Base-by-base conservation (phyloP, 2,888 invertebrate genomes). In the Drosophila pseudotalamancana region DNA sequence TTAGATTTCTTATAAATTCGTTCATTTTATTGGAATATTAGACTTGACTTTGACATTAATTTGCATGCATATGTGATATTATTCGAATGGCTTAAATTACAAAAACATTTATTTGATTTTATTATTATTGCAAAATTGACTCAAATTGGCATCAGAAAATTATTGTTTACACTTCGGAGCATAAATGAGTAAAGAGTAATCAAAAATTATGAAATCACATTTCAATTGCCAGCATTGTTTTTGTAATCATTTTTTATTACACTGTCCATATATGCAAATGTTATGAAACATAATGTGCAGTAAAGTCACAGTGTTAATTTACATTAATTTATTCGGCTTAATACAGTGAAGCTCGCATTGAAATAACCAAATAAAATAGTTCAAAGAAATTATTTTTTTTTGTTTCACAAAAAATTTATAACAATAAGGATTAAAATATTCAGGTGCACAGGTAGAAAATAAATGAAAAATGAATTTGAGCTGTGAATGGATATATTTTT, bases 161-260 rank as follows among this genome's bases (percentile, higher is more conserved):
- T 51, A 43, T 48, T 39, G 68, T 71, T 74, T 56, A 45, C 40
- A 51, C 31, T 29, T 46, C n/a, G 27, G 5, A 43, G 3, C 21
- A 21, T 5, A 35, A 25, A 23, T 27, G 43, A 27, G 27, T 54
- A 18, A 45, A 67, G 57, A 50, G 39, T 74, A 69, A 74, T 71
- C 32, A 45, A 57, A 57, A 62, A 49, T 63, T 62, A 69, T 56
- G 51, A 56, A 61, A 73, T 61, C 61, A 21, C 23, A 67, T 66
- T 66, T 72, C 34, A 29, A 40, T 54, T 42, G 35, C 6, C 23
- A 14, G 12, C 11, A 21, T 40, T 9, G 19, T 16, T 32, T 42
- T 21, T 9, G 3, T 8, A n/a, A 32, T n/a, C 2, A 11, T 27
- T 35, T n/a, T 27, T 56, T 37, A 25, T 40, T 42, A 18, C 4